These are phyloP conservation scores for Threskiornis aethiopicus DNA, from an alignment of 2,797 vertebrate genomes.

Conservation along the genomic window DNA sequence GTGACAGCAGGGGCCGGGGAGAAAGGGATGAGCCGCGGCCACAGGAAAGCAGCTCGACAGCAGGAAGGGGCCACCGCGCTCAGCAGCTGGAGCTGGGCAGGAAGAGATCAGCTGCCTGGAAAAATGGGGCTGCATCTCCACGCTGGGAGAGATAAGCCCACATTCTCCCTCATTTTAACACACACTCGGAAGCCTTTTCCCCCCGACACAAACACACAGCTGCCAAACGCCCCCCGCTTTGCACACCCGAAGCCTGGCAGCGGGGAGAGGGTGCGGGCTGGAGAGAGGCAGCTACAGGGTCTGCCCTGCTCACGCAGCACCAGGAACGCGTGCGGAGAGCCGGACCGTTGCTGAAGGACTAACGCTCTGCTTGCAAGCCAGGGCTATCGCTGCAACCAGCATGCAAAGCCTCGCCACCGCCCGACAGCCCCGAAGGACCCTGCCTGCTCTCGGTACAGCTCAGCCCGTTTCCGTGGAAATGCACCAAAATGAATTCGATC, in stretches of 20 bases:
- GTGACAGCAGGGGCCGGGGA: rapidly evolving
- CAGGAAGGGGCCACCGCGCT: neutral
- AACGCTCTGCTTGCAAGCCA: neutral
- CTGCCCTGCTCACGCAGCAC: neutral
- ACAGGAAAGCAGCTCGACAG: neutral
- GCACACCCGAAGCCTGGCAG: neutral
- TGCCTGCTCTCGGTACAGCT: neutral
- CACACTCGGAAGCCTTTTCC: neutral
- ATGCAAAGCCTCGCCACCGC: neutral
- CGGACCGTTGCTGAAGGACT: rapidly evolving
- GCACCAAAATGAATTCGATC: neutral
- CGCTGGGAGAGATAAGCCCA: neutral
- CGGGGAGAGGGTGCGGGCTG: neutral
- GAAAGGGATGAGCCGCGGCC: neutral
- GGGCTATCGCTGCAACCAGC: neutral
- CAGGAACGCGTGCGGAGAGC: neutral
- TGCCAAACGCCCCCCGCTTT: neutral
- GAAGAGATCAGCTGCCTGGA: neutral
- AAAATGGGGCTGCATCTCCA: neutral
- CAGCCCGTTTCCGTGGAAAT: neutral
- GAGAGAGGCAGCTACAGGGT: neutral
- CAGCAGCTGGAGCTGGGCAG: neutral
- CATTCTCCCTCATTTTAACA: neutral
- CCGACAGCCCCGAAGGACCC: neutral
- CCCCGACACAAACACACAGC: rapidly evolving